A percentile compares a stretch with the other conserved stretches of the same genome.
These are phyloP conservation scores for Propsilocerus akamusi DNA, from an alignment of 1,140 invertebrate genomes.

Conservation along the genomic window DNA sequence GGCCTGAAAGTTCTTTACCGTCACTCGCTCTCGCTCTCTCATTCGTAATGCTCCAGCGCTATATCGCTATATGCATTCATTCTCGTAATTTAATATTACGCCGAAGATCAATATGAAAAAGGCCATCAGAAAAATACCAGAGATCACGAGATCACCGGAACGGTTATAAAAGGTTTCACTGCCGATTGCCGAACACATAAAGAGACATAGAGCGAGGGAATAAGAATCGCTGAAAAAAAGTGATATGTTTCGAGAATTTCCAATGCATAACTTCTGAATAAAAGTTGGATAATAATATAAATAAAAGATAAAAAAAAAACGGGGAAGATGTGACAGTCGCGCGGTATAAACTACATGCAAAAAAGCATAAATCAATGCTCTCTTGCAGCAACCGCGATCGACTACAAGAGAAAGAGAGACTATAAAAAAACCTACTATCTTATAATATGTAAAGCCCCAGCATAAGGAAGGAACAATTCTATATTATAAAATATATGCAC, in stretches of 20 bases:
- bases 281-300: slow-evolving; percentile 2
- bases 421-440: no score
- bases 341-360: neutral
- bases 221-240: no score
- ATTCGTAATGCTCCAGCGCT: no score
- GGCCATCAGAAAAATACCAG: neutral
- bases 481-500: no score
- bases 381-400: no score
- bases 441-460: no score
- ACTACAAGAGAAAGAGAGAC: no score
- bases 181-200: neutral
- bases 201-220: neutral
- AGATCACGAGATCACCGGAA: neutral
- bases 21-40: no score
- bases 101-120: neutral
- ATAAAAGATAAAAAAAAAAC: slow-evolving; percentile 4
- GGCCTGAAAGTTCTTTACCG: no score
- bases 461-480: no score
- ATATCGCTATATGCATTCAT: no score
- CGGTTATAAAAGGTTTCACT: neutral
- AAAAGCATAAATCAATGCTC: slow-evolving; percentile 2
- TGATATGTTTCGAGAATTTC: neutral
- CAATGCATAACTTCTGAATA: slow-evolving; percentile 2
- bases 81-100: no score
- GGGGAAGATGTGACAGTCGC: slow-evolving; percentile 1